phyloP scores from a whole-genome alignment of 2,888 invertebrate genomes.

The Subacronicta megacephala region DNA sequence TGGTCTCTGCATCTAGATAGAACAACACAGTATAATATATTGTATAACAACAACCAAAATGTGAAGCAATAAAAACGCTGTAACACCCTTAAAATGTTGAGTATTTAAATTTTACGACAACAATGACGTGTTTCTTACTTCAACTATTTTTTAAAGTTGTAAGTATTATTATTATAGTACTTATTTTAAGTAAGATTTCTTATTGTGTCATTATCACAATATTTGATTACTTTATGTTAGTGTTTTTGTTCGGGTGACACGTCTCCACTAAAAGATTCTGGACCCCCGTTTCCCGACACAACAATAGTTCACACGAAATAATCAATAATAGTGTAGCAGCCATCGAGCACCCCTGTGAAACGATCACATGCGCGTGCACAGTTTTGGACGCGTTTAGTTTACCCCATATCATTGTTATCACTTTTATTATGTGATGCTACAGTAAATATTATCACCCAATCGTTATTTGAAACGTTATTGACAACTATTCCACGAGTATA shows the following conservation, averaged over 20 bases:
- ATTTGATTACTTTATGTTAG: slow-evolving; percentile 58
- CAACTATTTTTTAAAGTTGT: too few species aligned
- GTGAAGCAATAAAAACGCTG: slow-evolving; percentile 37
- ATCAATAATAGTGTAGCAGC: slow-evolving; percentile 76
- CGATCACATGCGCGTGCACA: slow-evolving; percentile 63
- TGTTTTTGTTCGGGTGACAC: slow-evolving; percentile 56
- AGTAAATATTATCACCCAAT: slow-evolving; percentile 40
- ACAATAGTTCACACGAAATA: slow-evolving; percentile 86
- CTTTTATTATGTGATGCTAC: slow-evolving; percentile 45
- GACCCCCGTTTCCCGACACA: slow-evolving; percentile 72
- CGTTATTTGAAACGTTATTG: slow-evolving; percentile 40
- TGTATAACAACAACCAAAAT: slow-evolving; percentile 28
- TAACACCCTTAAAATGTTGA: slow-evolving; percentile 37
- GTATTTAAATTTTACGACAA: slow-evolving; percentile 41
- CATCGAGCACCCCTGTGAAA: slow-evolving; percentile 44
- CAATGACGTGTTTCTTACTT: slow-evolving; percentile 12
- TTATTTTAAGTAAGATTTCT: slow-evolving; percentile 13
- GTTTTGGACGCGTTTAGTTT: slow-evolving; percentile 48
- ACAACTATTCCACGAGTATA: slow-evolving; percentile 24
- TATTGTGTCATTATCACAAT: slow-evolving; percentile 46
- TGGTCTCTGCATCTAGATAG: slow-evolving; percentile 31
- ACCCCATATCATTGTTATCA: slow-evolving; percentile 50
- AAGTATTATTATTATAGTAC: too few species aligned
- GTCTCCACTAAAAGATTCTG: slow-evolving; percentile 83
- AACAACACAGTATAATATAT: too few species aligned